These are phyloP conservation scores for Polydrusus tereticollis DNA, from an alignment of 2,888 invertebrate species.

Conservation along the genomic window DNA sequence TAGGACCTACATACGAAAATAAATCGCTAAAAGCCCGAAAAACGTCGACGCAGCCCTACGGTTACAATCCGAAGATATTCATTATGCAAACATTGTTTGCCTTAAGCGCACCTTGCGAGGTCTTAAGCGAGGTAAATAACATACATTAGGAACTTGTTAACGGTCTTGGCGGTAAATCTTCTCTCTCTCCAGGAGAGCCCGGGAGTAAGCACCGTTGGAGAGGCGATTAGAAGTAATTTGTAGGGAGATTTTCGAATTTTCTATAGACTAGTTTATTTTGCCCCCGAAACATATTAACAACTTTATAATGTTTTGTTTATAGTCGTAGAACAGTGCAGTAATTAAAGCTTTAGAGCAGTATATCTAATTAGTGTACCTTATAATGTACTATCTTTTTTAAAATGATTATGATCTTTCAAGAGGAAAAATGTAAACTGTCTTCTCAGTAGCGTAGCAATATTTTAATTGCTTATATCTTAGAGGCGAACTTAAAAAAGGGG, in stretches of 20 bases:
- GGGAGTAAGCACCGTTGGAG: constrained; percentile 18
- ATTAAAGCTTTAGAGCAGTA: too few relatives aligned
- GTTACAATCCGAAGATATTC: constrained; percentile 25
- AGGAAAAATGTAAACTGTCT: too few relatives aligned
- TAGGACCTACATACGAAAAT: constrained; percentile 1
- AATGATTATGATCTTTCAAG: too few relatives aligned
- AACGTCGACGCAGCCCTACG: neutral
- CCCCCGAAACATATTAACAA: neutral
- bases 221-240: constrained; percentile 27
- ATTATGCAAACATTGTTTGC: constrained; percentile 36
- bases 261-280: neutral
- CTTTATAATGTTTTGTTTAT: too few relatives aligned
- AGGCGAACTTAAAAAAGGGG: too few relatives aligned
- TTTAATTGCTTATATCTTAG: too few relatives aligned
- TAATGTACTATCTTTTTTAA: too few relatives aligned
- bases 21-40: constrained; percentile 6
- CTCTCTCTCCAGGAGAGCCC: constrained; percentile 3
- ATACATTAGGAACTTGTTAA: constrained; percentile 42
- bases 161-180: constrained; percentile 36
- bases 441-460: too few relatives aligned
- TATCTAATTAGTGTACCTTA: too few relatives aligned
- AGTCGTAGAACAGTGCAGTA: too few relatives aligned
- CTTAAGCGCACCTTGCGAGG: constrained; percentile 35
- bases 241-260: constrained; percentile 1
- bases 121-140: constrained; percentile 40